Evolutionary conservation across 2,888 invertebrate species (phyloP).

Genomic region (Deilephila elpenor): DNA sequence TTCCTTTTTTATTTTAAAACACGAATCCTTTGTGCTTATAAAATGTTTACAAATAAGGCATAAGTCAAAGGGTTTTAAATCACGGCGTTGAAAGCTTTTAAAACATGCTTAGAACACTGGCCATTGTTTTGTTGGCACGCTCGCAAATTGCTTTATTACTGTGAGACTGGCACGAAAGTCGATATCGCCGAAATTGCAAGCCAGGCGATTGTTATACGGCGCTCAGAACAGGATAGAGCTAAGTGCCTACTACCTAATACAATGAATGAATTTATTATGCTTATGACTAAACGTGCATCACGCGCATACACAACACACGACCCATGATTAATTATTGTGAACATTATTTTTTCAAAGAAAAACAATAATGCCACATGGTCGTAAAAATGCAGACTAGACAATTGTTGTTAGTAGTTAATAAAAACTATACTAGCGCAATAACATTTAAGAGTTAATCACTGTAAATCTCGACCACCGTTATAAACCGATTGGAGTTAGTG

Average conservation of each 20-base stretch:
- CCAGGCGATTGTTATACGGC: conserved; percentile 56
- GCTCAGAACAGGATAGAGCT: not conserved
- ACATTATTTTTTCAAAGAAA: not conserved
- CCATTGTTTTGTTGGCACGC: conserved; percentile 81
- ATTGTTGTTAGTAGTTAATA: conserved; percentile 33
- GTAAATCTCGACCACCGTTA: conserved; percentile 76
- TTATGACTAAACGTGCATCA: conserved; percentile 25
- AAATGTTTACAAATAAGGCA: conserved; percentile 82
- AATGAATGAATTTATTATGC: conserved; percentile 40
- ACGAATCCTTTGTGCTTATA: conserved; percentile 74
- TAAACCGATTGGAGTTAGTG: conserved; percentile 66
- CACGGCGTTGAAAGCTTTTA: conserved; percentile 82
- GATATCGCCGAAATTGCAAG: conserved; percentile 70
- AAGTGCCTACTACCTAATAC: conserved; percentile 37
- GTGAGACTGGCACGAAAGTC: conserved; percentile 72
- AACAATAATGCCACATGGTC: not conserved
- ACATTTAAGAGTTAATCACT: conserved; percentile 80
- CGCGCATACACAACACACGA: conserved; percentile 9
- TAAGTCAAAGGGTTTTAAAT: conserved; percentile 84
- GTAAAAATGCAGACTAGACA: conserved; percentile 1
- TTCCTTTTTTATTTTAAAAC: conserved; percentile 70
- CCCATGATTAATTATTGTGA: conserved; percentile 9
- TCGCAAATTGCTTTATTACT: conserved; percentile 84
- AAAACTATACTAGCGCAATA: conserved; percentile 69
- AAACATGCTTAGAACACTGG: conserved; percentile 80